Conservation (phyloP, 2,113 vertebrate species). For the Excalfactoria chinensis region DNA sequence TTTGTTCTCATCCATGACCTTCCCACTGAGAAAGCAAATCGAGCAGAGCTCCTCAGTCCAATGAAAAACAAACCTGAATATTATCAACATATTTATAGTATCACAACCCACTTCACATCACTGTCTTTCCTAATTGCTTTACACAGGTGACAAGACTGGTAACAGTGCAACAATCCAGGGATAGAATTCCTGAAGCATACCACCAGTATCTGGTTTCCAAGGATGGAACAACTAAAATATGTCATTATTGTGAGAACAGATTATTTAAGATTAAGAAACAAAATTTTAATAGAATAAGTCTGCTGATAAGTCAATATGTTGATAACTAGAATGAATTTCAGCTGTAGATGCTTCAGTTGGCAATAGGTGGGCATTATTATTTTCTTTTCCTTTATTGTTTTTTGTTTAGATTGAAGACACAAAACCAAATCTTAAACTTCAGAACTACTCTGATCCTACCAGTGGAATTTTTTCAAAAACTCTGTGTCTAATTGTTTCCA, state of each 20-base stretch:
- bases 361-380: neutral
- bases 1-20: conserved; percentile 56
- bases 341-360: neutral
- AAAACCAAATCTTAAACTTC: neutral
- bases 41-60: conserved; percentile 25
- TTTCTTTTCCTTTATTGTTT: neutral
- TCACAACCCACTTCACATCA: neutral
- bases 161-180: neutral
- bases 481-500: neutral
- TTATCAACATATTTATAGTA: conserved; percentile 9
- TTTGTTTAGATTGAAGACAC: neutral
- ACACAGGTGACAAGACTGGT: neutral
- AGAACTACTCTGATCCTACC: neutral
- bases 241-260: neutral
- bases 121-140: conserved; percentile 38
- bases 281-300: neutral
- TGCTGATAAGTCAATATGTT: neutral
- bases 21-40: conserved; percentile 49
- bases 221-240: neutral
- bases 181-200: neutral
- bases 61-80: conserved; percentile 9
- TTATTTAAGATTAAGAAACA: neutral
- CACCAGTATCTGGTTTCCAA: neutral
- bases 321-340: neutral
- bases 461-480: neutral